Percentiles rank a stretch among this genome's conserved stretches.
phyloP scores from a whole-genome alignment of 2,888 invertebrate genomes.

The Dexiosoma caninum region DNA sequence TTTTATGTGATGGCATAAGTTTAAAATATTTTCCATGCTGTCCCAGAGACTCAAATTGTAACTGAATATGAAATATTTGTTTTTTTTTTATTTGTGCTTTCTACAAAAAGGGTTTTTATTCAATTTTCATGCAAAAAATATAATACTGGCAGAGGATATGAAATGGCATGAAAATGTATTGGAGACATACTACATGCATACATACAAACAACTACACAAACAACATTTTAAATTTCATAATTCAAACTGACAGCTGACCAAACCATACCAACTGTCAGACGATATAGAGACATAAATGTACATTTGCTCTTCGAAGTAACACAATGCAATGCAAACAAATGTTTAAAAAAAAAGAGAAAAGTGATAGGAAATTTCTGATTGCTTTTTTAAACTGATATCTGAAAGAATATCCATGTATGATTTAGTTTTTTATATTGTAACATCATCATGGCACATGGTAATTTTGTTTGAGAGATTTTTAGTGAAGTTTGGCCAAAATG shows the following conservation, averaged over 20 bases:
- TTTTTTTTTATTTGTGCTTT: not conserved
- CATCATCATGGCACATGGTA: too few relatives aligned
- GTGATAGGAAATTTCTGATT: too few relatives aligned
- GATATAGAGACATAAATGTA: not conserved
- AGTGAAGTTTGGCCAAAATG: too few relatives aligned
- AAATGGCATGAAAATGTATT: not conserved
- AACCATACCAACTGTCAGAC: constrained; percentile 39
- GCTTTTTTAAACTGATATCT: too few relatives aligned
- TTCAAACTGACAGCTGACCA: constrained; percentile 53
- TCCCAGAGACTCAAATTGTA: not conserved
- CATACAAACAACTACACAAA: not conserved
- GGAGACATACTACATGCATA: too few relatives aligned
- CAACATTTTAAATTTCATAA: constrained; percentile 39
- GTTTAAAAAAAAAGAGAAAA: too few relatives aligned
- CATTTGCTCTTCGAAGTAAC: not conserved
- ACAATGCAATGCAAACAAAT: not conserved
- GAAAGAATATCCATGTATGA: too few relatives aligned
- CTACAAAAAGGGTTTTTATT: not conserved
- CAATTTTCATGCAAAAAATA: not conserved
- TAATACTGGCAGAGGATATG: not conserved
- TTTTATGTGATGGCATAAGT: not conserved
- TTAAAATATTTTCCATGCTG: not conserved
- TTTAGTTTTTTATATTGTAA: too few relatives aligned
- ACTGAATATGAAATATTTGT: too few relatives aligned
- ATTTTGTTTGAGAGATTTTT: too few relatives aligned